phyloP scores from a whole-genome alignment of 2,797 vertebrate genomes.

The Cheirogaleus major region DNA sequence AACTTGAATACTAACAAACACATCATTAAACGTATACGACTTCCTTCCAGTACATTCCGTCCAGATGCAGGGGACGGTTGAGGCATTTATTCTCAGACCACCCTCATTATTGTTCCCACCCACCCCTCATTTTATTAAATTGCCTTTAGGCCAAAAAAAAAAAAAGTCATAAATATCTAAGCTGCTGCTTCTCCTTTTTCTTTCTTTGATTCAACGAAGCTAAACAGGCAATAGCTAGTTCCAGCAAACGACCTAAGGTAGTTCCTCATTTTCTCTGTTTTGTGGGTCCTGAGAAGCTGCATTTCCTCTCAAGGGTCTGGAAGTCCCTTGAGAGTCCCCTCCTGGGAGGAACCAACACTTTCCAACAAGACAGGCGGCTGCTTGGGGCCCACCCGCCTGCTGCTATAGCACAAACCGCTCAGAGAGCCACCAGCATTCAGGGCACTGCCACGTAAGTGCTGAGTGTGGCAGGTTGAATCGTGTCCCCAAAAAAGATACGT shows the following conservation, averaged over 20 bases:
- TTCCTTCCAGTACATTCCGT: constrained; percentile 57
- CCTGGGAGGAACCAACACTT: rapidly evolving
- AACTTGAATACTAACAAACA: constrained; percentile 56
- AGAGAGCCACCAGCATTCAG: rapidly evolving
- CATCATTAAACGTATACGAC: constrained; percentile 59
- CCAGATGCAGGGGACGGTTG: constrained; percentile 17
- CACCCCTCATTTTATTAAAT: constrained; percentile 15
- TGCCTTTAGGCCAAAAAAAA: not conserved
- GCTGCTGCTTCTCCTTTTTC: not conserved
- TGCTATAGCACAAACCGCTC: rapidly evolving
- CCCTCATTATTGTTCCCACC: not conserved
- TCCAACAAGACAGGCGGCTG: not conserved
- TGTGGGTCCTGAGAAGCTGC: not conserved
- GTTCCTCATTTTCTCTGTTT: not conserved
- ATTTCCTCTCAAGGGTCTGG: not conserved
- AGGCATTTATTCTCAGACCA: constrained; percentile 20
- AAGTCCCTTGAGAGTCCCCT: not conserved
- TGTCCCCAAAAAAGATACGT: rapidly evolving
- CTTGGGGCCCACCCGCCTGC: not conserved
- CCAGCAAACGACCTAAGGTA: rapidly evolving
- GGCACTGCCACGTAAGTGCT: rapidly evolving
- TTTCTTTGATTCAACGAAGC: not conserved
- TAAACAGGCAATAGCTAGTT: not conserved
- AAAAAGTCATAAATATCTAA: constrained; percentile 4
- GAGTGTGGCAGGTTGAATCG: rapidly evolving